Base-by-base conservation (phyloP, 2,113 vertebrate genomes). In the Myotis davidii region DNA sequence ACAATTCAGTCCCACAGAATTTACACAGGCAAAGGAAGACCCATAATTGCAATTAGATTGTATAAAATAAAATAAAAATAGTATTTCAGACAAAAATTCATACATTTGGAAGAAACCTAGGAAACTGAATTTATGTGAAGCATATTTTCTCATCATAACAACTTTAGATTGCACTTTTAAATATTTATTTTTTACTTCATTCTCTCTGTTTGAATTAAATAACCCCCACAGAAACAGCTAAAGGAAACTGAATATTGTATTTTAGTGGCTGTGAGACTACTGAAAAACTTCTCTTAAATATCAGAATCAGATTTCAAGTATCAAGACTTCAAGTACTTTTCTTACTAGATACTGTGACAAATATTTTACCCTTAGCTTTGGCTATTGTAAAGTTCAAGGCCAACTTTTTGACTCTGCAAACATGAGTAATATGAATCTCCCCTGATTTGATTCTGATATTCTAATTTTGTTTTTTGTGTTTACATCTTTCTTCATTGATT, bases 261-360 rank as follows among this genome's bases (percentile, higher is more conserved):
- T 59, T 79, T 61, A 79, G 34, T 81, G 42, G 56, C 17, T 32
- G n/a, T 52, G 45, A 84, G 20, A 79, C 32, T 39, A 13, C 4
- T 65, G 65, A 85, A 91, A 27, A 86, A 74, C 3, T 56, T 45
- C 39, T 14, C 3, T 32, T 72, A 91, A 65, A 4, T 56, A 59
- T 69, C n/a, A 77, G n/a, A 72, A 27, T 94, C 23, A 39, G 21
- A 83, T 90, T 79, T 79, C 25, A 90, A 87, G 37, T 92, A 61
- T 67, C 39, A 54, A 85, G 6, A 9, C 61, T 72, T 74, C 39
- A 96, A 52, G 88, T 67, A 16, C 1, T 88, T 96, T 85, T 85
- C 32, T 88, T 77, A 77, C 20, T 54, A 34, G 12, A 4, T 94
- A 59, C 9, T 52, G 27, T 84, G 82, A 84, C 27, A 87, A 69